Base-by-base conservation (phyloP, 2,888 invertebrate species). In the Platypus cylindrus region DNA sequence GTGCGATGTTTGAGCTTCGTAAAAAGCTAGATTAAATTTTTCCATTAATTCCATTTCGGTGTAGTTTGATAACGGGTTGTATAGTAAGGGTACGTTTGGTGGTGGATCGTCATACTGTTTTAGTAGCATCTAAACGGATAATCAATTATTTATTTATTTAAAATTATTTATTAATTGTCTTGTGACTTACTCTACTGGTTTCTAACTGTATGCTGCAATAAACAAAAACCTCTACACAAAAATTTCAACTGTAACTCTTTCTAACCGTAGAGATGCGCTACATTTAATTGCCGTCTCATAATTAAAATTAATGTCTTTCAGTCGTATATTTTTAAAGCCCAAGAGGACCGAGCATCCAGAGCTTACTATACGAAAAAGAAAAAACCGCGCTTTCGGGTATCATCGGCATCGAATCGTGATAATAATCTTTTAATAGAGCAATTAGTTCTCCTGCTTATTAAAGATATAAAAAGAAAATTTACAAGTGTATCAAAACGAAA, bases 21-120 rank as follows among this genome's bases (percentile, higher is more conserved):
- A 60, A 38, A 63, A 63, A 2, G 62, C 62, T 12, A 59, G 45
- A 39, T 61, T 62, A 48, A 63, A 63, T 46, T 60, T 60, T 40
- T 60, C 60, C 48, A 60, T 56, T 11, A 63, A 46, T 40, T 60
- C 62, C n/a, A 47, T 44, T 47, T 59, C 61, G 18, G 55, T 51
- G 27, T 50, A 40, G 40, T 53, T 45, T 34, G 46, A 47, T 17
- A 51, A 45, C 13, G 52, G 51, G 36, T 50, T 44, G 46, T 51
- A 54, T 4, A 52, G 37, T 32, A 45, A 46, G n/a, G 34, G 37
- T 11, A n/a, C n/a, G n/a, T n/a, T n/a, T n/a, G n/a, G n/a, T n/a
- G n/a, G n/a, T n/a, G n/a, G n/a, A n/a, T n/a, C n/a, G n/a, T n/a
- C n/a, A n/a, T n/a, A n/a, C n/a, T n/a, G 18, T 28, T 30, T 40